These are phyloP conservation scores for Drosophila mimetica DNA, from an alignment of 2,888 invertebrate genomes.

Conservation along the genomic window DNA sequence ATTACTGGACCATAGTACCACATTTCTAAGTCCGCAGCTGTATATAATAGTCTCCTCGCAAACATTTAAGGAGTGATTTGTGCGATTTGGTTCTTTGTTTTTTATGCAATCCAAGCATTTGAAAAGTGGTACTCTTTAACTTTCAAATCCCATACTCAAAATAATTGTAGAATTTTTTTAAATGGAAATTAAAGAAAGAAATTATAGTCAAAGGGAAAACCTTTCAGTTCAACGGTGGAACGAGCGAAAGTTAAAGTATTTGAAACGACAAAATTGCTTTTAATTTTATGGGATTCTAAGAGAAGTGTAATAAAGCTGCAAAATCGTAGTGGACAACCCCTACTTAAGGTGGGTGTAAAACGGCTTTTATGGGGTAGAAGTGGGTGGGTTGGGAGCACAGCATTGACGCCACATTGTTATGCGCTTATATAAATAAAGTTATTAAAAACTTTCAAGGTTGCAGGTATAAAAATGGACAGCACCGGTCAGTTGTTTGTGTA, in stretches of 20 bases:
- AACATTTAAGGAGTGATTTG: too few relatives aligned
- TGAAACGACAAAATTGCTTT: conserved; percentile 65
- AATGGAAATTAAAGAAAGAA: too few relatives aligned
- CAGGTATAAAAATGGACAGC: conserved; percentile 55
- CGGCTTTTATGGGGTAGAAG: neutral
- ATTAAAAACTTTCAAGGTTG: conserved; percentile 78
- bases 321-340: conserved; percentile 44
- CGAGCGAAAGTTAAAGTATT: conserved; percentile 47
- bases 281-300: conserved; percentile 72
- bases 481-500: neutral
- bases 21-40: too few relatives aligned
- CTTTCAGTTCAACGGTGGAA: conserved; percentile 28
- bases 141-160: too few relatives aligned
- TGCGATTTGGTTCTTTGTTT: too few relatives aligned
- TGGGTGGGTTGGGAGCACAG: conserved; percentile 23
- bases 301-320: conserved; percentile 59
- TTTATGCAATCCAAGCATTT: too few relatives aligned
- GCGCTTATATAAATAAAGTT: conserved; percentile 65
- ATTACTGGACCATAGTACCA: too few relatives aligned
- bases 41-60: too few relatives aligned
- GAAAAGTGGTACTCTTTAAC: too few relatives aligned
- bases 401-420: conserved; percentile 50
- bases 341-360: conserved; percentile 7
- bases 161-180: too few relatives aligned
- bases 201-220: too few relatives aligned